These are phyloP conservation scores for Leistus spinibarbis DNA, from an alignment of 2,888 invertebrate genomes.

Conservation along the genomic window DNA sequence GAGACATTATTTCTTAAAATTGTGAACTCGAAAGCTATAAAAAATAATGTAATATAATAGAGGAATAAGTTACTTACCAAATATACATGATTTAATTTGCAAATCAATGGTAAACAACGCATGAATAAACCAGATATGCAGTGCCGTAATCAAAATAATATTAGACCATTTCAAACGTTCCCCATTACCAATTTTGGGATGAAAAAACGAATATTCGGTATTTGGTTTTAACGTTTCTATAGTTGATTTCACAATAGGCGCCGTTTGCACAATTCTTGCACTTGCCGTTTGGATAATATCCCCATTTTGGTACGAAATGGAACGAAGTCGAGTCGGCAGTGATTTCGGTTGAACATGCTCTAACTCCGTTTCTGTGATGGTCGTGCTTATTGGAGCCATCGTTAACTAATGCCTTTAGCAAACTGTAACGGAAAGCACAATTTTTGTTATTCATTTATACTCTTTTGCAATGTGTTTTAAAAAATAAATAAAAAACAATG, in stretches of 20 bases:
- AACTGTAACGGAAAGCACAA: too few species aligned
- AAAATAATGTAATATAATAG: too few species aligned
- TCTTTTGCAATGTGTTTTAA: too few species aligned
- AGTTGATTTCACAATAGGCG: not conserved
- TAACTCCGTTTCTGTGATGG: conserved; percentile 22
- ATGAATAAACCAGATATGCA: conserved; percentile 18
- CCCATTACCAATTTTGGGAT: conserved; percentile 17
- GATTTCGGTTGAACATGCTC: not conserved
- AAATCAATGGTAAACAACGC: not conserved
- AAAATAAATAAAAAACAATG: too few species aligned
- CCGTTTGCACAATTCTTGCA: not conserved
- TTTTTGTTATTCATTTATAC: too few species aligned
- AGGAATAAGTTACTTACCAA: conserved; percentile 19
- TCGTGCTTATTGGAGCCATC: conserved; percentile 27
- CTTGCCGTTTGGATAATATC: not conserved
- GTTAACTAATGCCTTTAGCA: not conserved
- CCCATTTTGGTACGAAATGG: conserved; percentile 9
- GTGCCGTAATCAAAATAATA: conserved; percentile 9
- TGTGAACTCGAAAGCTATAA: too few species aligned
- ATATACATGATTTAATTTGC: not conserved
- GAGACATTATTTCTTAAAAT: too few species aligned
- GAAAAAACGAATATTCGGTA: not conserved
- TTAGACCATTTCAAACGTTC: conserved; percentile 22
- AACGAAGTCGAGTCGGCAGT: not conserved
- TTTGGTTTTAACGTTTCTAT: not conserved